Evolutionary conservation across 2,888 invertebrate species (phyloP).

Genomic region (Phyllotreta cruciferae): DNA sequence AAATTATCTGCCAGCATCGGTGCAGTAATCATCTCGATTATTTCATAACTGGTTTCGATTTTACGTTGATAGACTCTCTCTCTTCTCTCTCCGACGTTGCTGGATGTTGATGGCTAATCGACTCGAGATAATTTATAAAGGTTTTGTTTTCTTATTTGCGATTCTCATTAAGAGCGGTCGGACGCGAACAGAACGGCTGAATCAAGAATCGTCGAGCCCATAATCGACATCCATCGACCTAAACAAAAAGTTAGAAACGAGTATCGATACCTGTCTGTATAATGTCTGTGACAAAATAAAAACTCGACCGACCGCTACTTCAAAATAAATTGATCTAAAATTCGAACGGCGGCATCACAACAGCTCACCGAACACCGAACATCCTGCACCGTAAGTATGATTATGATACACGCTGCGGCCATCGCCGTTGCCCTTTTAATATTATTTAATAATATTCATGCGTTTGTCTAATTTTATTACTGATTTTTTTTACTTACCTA

Average conservation of each 20-base stretch:
- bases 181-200: conserved; percentile 27
- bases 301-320: conserved; percentile 57
- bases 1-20: conserved; percentile 58
- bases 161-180: conserved; percentile 56
- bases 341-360: conserved; percentile 44
- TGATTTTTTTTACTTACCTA: conserved; percentile 67
- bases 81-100: conserved; percentile 16
- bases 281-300: conserved; percentile 60
- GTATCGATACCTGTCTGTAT: conserved; percentile 58
- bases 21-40: conserved; percentile 58
- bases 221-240: conserved; percentile 50
- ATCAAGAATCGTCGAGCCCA: conserved; percentile 38
- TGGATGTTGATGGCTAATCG: conserved; percentile 53
- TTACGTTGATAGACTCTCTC: conserved; percentile 59
- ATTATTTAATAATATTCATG: not conserved
- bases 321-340: conserved; percentile 54
- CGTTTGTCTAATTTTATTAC: too few relatives aligned
- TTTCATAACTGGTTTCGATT: conserved; percentile 61
- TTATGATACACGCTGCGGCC: conserved; percentile 1
- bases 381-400: too few relatives aligned
- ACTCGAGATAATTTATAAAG: conserved; percentile 59
- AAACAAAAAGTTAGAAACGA: conserved; percentile 55
- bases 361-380: conserved; percentile 27
- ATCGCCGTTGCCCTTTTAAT: not conserved
- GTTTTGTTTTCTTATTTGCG: conserved; percentile 59